A percentile compares a stretch with the other conserved stretches of the same genome.
Evolutionary conservation across 2,888 invertebrate genomes (phyloP).

Genomic region (Glyphotaelius pellucidus): DNA sequence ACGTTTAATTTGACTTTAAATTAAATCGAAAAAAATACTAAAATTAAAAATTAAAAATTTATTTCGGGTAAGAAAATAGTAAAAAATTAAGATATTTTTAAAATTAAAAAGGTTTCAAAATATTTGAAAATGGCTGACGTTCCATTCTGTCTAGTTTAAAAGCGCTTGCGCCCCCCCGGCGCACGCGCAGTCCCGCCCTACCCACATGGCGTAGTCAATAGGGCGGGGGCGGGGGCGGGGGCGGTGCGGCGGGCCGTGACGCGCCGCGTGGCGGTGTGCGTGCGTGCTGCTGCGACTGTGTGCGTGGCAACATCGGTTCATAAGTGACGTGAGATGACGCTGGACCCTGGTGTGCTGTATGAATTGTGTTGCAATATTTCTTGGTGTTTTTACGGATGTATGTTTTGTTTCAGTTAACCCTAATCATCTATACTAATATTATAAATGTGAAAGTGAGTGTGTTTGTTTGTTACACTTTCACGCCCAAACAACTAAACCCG

Average conservation of each 20-base stretch:
- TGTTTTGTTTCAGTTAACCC: no score
- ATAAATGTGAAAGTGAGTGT: no score
- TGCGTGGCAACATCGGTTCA: background rate
- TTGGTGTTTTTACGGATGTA: background rate
- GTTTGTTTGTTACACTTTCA: no score
- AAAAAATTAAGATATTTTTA: background rate
- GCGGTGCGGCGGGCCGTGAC: background rate
- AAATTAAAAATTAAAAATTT: background rate
- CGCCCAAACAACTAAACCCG: no score
- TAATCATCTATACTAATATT: no score
- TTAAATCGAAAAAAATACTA: no score
- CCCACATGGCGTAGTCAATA: conserved; percentile 62
- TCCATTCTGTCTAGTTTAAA: background rate
- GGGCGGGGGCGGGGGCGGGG: conserved; percentile 39
- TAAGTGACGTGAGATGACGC: background rate
- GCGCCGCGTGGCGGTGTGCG: background rate
- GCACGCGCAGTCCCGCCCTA: conserved; percentile 54
- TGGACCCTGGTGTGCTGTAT: background rate
- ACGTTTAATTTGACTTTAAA: no score
- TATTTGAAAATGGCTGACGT: conserved; percentile 35
- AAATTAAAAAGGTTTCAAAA: background rate
- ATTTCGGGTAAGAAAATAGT: background rate
- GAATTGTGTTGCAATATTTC: background rate
- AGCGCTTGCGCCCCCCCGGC: conserved; percentile 38
- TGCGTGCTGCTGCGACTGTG: background rate